phyloP scores from a whole-genome alignment of 64 coral and sea anemone genomes.

The Anthopleura sola region DNA sequence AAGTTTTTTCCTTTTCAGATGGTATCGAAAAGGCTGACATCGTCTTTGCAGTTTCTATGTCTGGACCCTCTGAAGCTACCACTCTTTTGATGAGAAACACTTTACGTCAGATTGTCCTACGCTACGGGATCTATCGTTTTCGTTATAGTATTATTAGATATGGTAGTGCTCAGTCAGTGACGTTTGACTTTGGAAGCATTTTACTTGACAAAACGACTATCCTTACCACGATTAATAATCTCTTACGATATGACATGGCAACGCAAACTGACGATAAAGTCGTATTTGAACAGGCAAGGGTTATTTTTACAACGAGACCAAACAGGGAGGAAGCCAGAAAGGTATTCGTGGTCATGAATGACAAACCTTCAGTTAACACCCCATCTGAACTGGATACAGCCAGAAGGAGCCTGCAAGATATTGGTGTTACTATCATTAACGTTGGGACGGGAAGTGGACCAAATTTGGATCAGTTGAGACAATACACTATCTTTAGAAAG shows the following conservation, averaged over 20 bases:
- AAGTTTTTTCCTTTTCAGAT: not conserved
- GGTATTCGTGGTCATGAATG: not conserved
- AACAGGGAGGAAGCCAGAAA: conserved; percentile 3
- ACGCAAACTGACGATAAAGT: not conserved
- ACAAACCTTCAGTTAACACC: not conserved
- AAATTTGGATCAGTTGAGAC: not conserved
- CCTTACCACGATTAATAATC: not conserved
- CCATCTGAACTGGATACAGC: not conserved
- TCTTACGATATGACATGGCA: not conserved
- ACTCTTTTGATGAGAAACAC: conserved; percentile 25
- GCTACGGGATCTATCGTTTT: conserved; percentile 36
- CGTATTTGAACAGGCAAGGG: not conserved
- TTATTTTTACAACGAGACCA: not conserved
- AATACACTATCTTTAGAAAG: not conserved
- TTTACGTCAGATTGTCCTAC: conserved; percentile 8
- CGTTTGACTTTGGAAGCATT: conserved; percentile 29
- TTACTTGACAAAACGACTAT: conserved; percentile 9
- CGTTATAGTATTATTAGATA: conserved; percentile 46
- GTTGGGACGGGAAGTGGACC: not conserved
- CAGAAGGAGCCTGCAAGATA: not conserved
- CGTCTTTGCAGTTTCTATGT: conserved; percentile 34
- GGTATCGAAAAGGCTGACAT: conserved; percentile 8
- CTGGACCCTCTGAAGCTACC: not conserved
- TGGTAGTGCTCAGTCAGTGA: not conserved
- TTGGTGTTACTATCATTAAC: conserved; percentile 25